These are phyloP conservation scores for Emesis russula DNA, from an alignment of 2,888 invertebrate genomes.

Conservation along the genomic window DNA sequence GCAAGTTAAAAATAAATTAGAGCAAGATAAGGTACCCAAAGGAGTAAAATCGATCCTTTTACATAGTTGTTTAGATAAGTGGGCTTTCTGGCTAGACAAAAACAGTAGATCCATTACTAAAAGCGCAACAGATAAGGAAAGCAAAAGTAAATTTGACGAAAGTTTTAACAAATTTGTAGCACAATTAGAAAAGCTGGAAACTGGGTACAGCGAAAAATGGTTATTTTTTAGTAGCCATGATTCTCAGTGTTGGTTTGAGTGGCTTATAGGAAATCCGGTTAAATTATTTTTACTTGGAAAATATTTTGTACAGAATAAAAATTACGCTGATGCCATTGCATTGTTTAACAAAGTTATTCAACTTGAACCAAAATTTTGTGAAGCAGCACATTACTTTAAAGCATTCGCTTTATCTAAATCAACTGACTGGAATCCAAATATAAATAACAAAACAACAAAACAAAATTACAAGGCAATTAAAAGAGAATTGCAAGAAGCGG, in stretches of 20 bases:
- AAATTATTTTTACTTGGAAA: constrained; percentile 35
- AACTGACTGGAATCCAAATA: constrained; percentile 25
- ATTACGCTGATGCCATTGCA: constrained; percentile 12
- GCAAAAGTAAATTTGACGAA: constrained; percentile 13
- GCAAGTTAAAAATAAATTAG: constrained; percentile 28
- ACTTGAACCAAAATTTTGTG: constrained; percentile 25
- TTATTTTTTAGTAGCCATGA: neutral
- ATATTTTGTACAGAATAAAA: constrained; percentile 33
- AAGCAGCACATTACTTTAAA: constrained; percentile 42
- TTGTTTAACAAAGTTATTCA: constrained; percentile 38
- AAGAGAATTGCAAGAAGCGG: constrained; percentile 20
- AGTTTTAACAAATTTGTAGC: constrained; percentile 10
- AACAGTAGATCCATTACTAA: constrained; percentile 2
- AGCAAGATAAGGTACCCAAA: constrained; percentile 8
- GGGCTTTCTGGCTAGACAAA: constrained; percentile 41
- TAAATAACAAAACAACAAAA: neutral
- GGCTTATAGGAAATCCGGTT: constrained; percentile 30
- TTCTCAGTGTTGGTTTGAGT: constrained; percentile 28
- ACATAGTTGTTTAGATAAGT: constrained; percentile 45
- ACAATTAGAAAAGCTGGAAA: constrained; percentile 7
- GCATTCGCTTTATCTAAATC: constrained; percentile 29
- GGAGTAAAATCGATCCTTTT: constrained; percentile 29
- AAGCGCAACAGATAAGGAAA: neutral
- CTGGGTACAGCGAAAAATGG: constrained; percentile 4
- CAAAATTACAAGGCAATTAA: constrained; percentile 26